These are phyloP conservation scores for Platyscapa corneri DNA, from an alignment of 1,140 invertebrate species.

Conservation along the genomic window DNA sequence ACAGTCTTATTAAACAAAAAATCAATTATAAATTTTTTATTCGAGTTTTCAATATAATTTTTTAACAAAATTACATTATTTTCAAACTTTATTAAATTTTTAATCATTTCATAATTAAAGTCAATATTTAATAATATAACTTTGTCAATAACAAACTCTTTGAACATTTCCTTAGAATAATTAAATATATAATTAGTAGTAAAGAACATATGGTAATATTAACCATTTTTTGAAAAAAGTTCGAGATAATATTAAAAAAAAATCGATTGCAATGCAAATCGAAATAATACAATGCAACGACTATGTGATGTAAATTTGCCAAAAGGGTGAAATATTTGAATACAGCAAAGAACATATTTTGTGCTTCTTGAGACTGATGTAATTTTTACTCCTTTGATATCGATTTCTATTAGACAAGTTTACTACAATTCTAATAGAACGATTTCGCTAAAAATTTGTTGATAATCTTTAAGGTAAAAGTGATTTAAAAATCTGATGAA, in stretches of 20 bases:
- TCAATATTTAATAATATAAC: conserved; percentile 23
- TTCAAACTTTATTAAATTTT: not conserved
- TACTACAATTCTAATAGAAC: conserved; percentile 21
- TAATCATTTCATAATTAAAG: not conserved
- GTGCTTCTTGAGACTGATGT: conserved; percentile 70
- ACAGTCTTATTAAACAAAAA: not conserved
- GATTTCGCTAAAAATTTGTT: conserved; percentile 28
- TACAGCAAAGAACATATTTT: conserved; percentile 57
- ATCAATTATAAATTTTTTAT: too few relatives aligned
- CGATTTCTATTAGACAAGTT: conserved; percentile 44
- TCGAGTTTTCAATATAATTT: too few relatives aligned
- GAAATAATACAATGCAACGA: conserved; percentile 52
- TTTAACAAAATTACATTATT: too few relatives aligned
- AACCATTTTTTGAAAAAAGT: conserved; percentile 12
- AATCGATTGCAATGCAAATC: conserved; percentile 25
- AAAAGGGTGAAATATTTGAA: conserved; percentile 61
- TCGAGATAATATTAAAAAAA: conserved; percentile 17
- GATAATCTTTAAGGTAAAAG: conserved; percentile 23
- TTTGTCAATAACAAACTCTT: conserved; percentile 38
- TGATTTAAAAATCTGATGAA: conserved; percentile 37
- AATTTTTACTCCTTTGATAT: conserved; percentile 61
- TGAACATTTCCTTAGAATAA: conserved; percentile 16
- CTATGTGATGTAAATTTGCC: conserved; percentile 67
- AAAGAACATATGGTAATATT: conserved; percentile 15
- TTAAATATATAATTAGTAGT: conserved; percentile 28